Percentiles rank a stretch among this genome's conserved stretches.
Evolutionary conservation across 2,113 vertebrate species (phyloP).

Genomic region (Rattus rattus): DNA sequence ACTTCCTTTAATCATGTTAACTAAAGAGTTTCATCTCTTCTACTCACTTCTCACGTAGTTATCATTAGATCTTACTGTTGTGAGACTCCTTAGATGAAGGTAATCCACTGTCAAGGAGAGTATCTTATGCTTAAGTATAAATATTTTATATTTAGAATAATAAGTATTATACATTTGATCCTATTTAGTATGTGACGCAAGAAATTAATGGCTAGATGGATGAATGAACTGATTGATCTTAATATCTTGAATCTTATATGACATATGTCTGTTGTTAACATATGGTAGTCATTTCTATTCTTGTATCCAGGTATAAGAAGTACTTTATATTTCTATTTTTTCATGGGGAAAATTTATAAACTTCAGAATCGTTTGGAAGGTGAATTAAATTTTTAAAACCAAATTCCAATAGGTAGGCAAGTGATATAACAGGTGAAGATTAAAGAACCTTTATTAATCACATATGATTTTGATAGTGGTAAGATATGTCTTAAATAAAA

Average conservation of each 20-base stretch:
- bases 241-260: neutral
- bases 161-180: neutral
- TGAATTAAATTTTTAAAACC: neutral
- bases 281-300: neutral
- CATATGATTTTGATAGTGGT: neutral
- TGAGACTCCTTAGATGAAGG: neutral
- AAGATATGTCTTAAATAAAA: neutral
- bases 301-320: neutral
- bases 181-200: neutral
- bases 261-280: neutral
- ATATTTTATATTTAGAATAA: no score
- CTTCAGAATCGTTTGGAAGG: constrained; percentile 5
- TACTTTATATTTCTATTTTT: constrained; percentile 28
- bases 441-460: neutral
- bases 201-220: neutral
- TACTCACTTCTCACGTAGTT: neutral
- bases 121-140: neutral
- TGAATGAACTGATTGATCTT: neutral
- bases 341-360: neutral
- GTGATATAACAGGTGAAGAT: neutral
- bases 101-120: neutral
- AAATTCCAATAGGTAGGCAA: constrained; percentile 23
- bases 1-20: neutral
- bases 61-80: neutral
- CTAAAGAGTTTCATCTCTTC: fast-evolving